phyloP scores from a whole-genome alignment of 2,888 invertebrate species.

The Panopea generosa region DNA sequence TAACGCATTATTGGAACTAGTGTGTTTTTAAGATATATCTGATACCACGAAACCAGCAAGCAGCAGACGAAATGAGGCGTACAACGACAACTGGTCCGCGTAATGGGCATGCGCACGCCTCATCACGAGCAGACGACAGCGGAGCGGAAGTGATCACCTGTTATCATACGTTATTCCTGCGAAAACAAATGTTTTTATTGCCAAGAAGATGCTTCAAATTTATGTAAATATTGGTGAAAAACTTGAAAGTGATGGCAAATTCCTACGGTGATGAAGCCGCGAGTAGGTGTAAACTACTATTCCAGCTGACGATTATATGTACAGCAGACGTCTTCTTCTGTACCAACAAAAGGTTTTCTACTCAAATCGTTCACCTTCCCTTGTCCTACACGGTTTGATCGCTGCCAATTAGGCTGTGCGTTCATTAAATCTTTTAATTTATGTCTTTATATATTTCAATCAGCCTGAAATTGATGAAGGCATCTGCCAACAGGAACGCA shows the following conservation, averaged over 20 bases:
- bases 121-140: constrained; percentile 47
- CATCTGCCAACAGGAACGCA: too few relatives aligned
- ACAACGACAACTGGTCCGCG: constrained; percentile 49
- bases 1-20: too few relatives aligned
- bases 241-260: constrained; percentile 38
- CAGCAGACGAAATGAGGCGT: constrained; percentile 45
- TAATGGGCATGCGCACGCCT: constrained; percentile 46
- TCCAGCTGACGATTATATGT: constrained; percentile 24
- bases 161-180: constrained; percentile 43
- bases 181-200: constrained; percentile 62
- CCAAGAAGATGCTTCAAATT: constrained; percentile 48
- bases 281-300: constrained; percentile 25
- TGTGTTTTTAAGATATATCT: too few relatives aligned
- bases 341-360: constrained; percentile 46
- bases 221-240: constrained; percentile 57
- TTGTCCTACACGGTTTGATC: constrained; percentile 36
- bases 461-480: neutral
- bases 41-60: too few relatives aligned
- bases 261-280: constrained; percentile 13
- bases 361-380: constrained; percentile 38
- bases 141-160: constrained; percentile 56
- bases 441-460: constrained; percentile 16
- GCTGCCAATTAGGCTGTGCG: constrained; percentile 20
- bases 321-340: constrained; percentile 23
- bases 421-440: constrained; percentile 29